Percentiles rank a stretch among this genome's conserved stretches.
phyloP scores from a whole-genome alignment of 2,797 vertebrate genomes.

The Melanotaenia boesemani region DNA sequence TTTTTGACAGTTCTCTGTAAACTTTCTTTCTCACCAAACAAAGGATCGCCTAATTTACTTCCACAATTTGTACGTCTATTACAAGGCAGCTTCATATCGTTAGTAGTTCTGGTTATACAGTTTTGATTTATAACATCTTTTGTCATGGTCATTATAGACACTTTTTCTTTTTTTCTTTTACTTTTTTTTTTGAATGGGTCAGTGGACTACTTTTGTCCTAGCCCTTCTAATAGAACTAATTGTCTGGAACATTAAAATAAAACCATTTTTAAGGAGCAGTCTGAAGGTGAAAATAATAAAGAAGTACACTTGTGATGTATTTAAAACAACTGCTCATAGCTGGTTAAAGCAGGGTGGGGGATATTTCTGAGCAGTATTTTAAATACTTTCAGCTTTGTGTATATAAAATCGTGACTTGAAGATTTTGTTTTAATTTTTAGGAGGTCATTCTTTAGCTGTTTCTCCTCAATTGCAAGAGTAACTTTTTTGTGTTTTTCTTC shows the following conservation, averaged over 20 bases:
- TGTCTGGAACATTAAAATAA: constrained; percentile 47
- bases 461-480: neutral
- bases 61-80: constrained; percentile 18
- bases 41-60: constrained; percentile 21
- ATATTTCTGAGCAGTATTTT: neutral
- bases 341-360: neutral
- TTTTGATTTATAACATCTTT: constrained; percentile 53
- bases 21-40: constrained; percentile 2
- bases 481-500: neutral
- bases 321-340: neutral
- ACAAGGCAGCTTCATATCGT: constrained; percentile 22
- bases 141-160: constrained; percentile 23
- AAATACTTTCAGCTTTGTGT: no score
- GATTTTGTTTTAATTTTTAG: neutral
- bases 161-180: constrained; percentile 18
- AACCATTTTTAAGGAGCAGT: constrained; percentile 14
- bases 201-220: constrained; percentile 35
- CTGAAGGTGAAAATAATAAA: constrained; percentile 31
- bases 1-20: constrained; percentile 11
- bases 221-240: constrained; percentile 45
- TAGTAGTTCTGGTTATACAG: constrained; percentile 26
- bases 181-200: constrained; percentile 22
- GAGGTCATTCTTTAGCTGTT: neutral
- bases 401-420: neutral
- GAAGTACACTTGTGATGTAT: neutral